Conservation (phyloP, 1,140 invertebrate genomes). For the Dufourea novaeangliae region DNA sequence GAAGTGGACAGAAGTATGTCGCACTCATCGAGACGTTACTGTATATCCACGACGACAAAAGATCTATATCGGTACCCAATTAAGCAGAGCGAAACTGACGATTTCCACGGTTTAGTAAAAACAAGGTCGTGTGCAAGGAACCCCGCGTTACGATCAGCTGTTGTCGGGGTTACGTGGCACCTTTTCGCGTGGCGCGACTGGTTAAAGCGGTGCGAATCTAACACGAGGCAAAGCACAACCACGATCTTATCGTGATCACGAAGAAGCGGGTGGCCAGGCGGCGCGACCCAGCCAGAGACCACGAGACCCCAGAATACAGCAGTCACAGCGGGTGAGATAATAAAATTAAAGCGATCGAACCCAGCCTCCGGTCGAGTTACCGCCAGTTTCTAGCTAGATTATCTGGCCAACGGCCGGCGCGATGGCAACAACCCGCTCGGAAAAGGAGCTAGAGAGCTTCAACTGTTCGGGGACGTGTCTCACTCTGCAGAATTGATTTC, state of each 20-base stretch:
- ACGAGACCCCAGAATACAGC: constrained; percentile 6
- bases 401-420: constrained; percentile 18
- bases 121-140: background rate
- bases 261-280: constrained; percentile 5
- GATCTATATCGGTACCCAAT: constrained; percentile 19
- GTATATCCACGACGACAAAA: too few species aligned
- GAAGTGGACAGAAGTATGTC: too few species aligned
- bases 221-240: background rate
- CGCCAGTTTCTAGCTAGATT: constrained; percentile 41
- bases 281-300: background rate
- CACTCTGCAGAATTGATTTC: too few species aligned
- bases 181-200: constrained; percentile 27
- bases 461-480: background rate
- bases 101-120: constrained; percentile 19
- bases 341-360: constrained; percentile 71
- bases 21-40: too few species aligned
- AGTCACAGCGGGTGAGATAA: constrained; percentile 64
- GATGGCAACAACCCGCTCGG: background rate
- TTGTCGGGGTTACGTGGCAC: background rate
- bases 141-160: background rate
- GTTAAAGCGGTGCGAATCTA: constrained; percentile 5
- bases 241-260: constrained; percentile 50
- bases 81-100: constrained; percentile 8
- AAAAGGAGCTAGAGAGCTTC: background rate
- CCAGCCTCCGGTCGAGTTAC: constrained; percentile 51